phyloP scores from a whole-genome alignment of 1,140 invertebrate species.

The Nomia melanderi region DNA sequence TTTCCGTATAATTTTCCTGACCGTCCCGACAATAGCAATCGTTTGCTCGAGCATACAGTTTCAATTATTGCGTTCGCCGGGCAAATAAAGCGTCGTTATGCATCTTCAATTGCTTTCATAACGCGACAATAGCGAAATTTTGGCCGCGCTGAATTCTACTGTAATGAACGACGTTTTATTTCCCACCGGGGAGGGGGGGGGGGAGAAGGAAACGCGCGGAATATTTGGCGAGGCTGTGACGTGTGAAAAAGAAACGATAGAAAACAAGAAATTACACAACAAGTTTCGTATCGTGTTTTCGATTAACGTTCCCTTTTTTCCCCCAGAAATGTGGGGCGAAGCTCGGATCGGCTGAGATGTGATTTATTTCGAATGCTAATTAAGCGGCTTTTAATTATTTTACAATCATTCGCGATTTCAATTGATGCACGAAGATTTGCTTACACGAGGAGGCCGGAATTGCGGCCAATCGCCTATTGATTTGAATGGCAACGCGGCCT shows the following conservation, averaged over 20 bases:
- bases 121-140: not conserved
- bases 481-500: not conserved
- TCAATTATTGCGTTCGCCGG: too few relatives aligned
- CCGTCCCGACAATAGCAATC: too few relatives aligned
- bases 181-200: too few relatives aligned
- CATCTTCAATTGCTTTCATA: not conserved
- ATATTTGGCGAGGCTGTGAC: too few relatives aligned
- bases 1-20: not conserved
- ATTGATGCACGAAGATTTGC: not conserved
- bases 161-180: not conserved
- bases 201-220: too few relatives aligned
- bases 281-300: too few relatives aligned
- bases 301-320: too few relatives aligned
- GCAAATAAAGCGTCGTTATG: too few relatives aligned
- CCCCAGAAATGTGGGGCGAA: too few relatives aligned
- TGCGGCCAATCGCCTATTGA: not conserved
- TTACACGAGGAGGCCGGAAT: not conserved
- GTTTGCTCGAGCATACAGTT: too few relatives aligned
- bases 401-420: not conserved
- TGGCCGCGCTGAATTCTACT: not conserved
- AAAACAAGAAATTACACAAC: too few relatives aligned
- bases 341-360: not conserved
- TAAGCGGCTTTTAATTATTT: not conserved
- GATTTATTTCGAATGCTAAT: not conserved
- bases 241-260: too few relatives aligned